Evolutionary conservation across 2,113 vertebrate genomes (phyloP).

Genomic region (Clinocottus analis): DNA sequence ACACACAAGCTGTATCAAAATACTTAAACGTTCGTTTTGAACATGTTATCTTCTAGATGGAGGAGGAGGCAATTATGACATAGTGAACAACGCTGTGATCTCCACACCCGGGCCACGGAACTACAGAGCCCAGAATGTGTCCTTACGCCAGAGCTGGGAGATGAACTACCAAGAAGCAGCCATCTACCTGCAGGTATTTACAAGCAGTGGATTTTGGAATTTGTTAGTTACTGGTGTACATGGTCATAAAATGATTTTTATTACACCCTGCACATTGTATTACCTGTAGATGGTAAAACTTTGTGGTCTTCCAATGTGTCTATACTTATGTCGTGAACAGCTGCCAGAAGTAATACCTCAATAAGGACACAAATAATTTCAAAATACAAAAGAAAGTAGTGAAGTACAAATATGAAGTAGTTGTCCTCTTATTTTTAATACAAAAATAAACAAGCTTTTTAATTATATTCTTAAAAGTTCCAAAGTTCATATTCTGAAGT

Average conservation of each 20-base stretch:
- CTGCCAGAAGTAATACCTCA: slow-evolving; percentile 10
- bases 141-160: slow-evolving; percentile 90
- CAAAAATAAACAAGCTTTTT: neutral
- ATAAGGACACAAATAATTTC: neutral
- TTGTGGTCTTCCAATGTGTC: neutral
- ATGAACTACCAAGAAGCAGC: slow-evolving; percentile 98
- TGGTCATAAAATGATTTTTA: slow-evolving; percentile 34
- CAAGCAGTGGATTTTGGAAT: neutral
- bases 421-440: neutral
- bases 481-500: neutral
- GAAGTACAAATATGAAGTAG: neutral
- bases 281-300: slow-evolving; percentile 24
- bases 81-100: slow-evolving; percentile 74
- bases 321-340: slow-evolving; percentile 1
- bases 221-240: slow-evolving; percentile 1
- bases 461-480: neutral
- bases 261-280: neutral
- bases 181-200: slow-evolving; percentile 95
- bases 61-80: slow-evolving; percentile 80
- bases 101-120: slow-evolving; percentile 83
- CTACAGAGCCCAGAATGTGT: slow-evolving; percentile 78
- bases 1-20: neutral
- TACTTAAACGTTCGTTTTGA: slow-evolving; percentile 18
- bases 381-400: slow-evolving; percentile 2
- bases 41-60: slow-evolving; percentile 76